Conservation (phyloP, 2,888 invertebrate species). For the Chrysina gloriosa region DNA sequence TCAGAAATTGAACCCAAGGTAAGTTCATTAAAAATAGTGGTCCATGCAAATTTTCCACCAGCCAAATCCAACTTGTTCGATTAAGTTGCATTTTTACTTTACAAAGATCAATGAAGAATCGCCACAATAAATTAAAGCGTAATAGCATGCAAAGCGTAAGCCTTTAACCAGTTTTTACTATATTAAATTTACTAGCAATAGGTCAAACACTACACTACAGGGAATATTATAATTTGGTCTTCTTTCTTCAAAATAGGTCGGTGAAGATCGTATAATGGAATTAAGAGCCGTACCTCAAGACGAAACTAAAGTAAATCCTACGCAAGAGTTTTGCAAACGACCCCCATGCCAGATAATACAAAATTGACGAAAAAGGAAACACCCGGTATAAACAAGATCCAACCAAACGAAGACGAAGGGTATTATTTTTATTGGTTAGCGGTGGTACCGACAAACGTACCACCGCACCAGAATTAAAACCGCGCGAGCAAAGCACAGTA, state of each 20-base stretch:
- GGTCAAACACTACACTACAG: too few species aligned
- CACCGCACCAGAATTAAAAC: conserved; percentile 44
- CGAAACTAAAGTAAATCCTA: neutral
- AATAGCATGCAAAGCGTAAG: too few species aligned
- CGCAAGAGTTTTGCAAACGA: conserved; percentile 1
- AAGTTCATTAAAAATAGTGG: too few species aligned
- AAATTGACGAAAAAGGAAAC: conserved; percentile 21
- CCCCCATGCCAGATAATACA: neutral
- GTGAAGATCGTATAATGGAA: conserved; percentile 25
- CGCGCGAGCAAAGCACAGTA: neutral
- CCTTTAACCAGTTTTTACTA: too few species aligned
- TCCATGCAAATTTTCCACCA: too few species aligned
- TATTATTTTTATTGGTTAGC: conserved; percentile 53
- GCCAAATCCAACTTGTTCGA: too few species aligned
- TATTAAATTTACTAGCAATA: too few species aligned
- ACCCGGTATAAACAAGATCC: conserved; percentile 6
- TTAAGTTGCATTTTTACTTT: too few species aligned
- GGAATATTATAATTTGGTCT: neutral
- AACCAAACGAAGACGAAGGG: conserved; percentile 36
- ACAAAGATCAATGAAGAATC: neutral
- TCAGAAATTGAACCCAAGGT: neutral
- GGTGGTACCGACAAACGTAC: conserved; percentile 52
- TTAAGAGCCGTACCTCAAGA: conserved; percentile 11
- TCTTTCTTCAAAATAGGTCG: neutral
- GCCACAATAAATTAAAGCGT: too few species aligned